These are phyloP conservation scores for Montipora capricornis DNA, from an alignment of 64 coral and sea anemone genomes.

Conservation along the genomic window DNA sequence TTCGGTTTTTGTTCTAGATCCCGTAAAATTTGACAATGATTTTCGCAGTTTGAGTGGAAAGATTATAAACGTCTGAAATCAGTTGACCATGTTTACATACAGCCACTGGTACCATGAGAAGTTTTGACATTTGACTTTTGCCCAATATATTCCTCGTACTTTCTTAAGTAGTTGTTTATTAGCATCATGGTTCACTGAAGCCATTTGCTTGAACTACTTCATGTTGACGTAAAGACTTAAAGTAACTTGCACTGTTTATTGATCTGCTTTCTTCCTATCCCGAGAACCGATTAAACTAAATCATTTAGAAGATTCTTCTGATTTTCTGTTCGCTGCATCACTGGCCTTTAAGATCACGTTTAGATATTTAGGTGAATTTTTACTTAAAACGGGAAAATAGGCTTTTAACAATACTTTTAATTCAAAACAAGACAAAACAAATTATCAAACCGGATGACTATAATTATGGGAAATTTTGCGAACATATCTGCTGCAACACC, in stretches of 20 bases:
- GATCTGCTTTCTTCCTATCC: not conserved
- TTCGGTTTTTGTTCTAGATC: too few relatives aligned
- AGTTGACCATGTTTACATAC: not conserved
- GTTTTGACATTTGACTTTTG: not conserved
- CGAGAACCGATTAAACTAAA: not conserved
- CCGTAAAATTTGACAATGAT: not conserved
- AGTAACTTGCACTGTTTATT: not conserved
- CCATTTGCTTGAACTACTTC: too few relatives aligned
- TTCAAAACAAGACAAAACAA: not conserved
- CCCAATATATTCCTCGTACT: too few relatives aligned
- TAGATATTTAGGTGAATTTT: not conserved
- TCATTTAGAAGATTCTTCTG: not conserved
- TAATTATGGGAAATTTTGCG: too few relatives aligned
- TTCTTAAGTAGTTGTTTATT: too few relatives aligned
- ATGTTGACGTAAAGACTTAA: too few relatives aligned
- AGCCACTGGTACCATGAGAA: constrained; percentile 26
- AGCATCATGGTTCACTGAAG: too few relatives aligned
- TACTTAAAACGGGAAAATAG: not conserved
- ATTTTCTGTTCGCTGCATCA: not conserved
- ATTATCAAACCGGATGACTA: too few relatives aligned
- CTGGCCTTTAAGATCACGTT: not conserved
- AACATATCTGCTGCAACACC: not conserved
- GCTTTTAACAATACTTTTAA: not conserved
- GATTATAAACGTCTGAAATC: not conserved
- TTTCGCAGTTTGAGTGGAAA: not conserved